Conservation (phyloP, 1,140 invertebrate genomes). For the Temnothorax longispinosus region DNA sequence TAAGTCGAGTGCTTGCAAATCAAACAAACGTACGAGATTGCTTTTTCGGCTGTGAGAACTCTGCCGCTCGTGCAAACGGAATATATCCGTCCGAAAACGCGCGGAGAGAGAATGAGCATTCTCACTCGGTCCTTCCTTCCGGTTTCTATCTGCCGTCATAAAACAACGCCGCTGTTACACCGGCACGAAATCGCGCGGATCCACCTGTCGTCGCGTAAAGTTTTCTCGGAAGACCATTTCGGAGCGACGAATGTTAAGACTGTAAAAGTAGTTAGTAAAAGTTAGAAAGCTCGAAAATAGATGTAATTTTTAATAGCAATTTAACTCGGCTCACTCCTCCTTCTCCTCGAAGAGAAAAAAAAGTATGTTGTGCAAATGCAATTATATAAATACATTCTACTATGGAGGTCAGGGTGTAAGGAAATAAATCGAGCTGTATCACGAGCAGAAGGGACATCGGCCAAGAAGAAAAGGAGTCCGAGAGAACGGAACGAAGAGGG, state of each 20-base stretch:
- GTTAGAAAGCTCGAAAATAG: constrained; percentile 11
- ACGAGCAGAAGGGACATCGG: not conserved
- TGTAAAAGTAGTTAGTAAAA: constrained; percentile 2
- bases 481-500: constrained; percentile 74
- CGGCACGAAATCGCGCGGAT: constrained; percentile 51
- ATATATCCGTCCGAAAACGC: constrained; percentile 20
- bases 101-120: not conserved
- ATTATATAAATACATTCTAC: not conserved
- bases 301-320: constrained; percentile 9
- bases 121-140: constrained; percentile 33
- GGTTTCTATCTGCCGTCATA: constrained; percentile 41
- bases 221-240: constrained; percentile 42
- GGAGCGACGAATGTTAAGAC: constrained; percentile 15
- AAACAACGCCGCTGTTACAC: constrained; percentile 32
- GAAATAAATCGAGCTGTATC: constrained; percentile 2
- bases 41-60: constrained; percentile 62
- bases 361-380: not conserved
- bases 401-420: not conserved
- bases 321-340: not conserved
- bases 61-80: constrained; percentile 51
- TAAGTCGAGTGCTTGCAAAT: constrained; percentile 64
- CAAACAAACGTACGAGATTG: constrained; percentile 54
- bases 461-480: constrained; percentile 51
- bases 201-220: constrained; percentile 53
- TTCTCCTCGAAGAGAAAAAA: not conserved